Evolutionary conservation across 2,113 vertebrate species (phyloP), one percentile per base, ranked within the genome.

Genomic region (Zosterops japonicus): DNA sequence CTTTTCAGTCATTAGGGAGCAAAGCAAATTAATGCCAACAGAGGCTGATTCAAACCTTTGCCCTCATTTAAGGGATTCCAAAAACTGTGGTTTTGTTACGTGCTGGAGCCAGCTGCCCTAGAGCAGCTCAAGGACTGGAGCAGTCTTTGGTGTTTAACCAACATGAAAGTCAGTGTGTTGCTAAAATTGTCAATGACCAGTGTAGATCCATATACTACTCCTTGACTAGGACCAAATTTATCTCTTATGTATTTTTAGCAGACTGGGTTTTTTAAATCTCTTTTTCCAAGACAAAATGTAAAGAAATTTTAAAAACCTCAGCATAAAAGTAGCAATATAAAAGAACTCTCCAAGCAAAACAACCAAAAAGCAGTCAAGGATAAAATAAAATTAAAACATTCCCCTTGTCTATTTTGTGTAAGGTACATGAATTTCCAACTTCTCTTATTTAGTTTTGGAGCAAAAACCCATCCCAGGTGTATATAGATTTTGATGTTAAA

Each of bases 51-150:
- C 83, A 87, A 94, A 95, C 83, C 89, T 96, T 95, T 92, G 91
- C 90, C 84, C 86, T 97, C 94, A 80, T 96, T 93, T 96, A 87
- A 90, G 89, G 72, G 49, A 92, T 92, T 91, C 93, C 90, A 92
- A 91, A 95, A 94, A 44, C 6, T 0, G 3, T 21, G 6, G 52
- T 64, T 92, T 90, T 93, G 81, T 91, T 95, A 76, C 5, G 8
- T 93, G 87, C 84, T 86, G 85, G 87, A 96, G 77, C 78, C 83
- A 68, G 74, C 75, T 96, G 94, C 93, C 93, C 88, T 92, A 57
- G 65, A 87, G 91, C 89, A 94, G 91, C 94, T 94, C 71, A 80
- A 94, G 83, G 92, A 70, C 74, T 83, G 60, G 55, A 89, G 42
- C 82, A 55, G 53, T 74, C 84, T 91, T 77, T 9, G 3, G 75